Conservation (phyloP, 2,888 invertebrate species). For the Caenorhabditis wallacei region DNA sequence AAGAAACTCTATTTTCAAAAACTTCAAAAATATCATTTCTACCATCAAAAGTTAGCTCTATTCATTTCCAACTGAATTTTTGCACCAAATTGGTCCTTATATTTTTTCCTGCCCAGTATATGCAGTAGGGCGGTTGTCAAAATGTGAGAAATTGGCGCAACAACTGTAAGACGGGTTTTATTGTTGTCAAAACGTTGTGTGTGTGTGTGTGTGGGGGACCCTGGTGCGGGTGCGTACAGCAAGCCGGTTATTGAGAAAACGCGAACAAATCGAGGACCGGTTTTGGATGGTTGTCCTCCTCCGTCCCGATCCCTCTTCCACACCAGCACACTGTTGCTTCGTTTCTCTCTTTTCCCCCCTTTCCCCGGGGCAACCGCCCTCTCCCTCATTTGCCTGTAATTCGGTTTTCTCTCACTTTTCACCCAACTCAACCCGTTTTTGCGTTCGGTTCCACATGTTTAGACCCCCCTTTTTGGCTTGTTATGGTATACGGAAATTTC, state of each 20-base stretch:
- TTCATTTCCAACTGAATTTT: too few species aligned
- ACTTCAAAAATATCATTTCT: too few species aligned
- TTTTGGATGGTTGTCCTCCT: slow-evolving; percentile 40
- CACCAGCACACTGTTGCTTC: slow-evolving; percentile 26
- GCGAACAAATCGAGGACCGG: slow-evolving; percentile 67
- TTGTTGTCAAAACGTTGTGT: slow-evolving; percentile 57
- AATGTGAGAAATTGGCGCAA: slow-evolving; percentile 49
- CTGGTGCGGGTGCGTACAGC: slow-evolving; percentile 48
- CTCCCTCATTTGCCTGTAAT: slow-evolving; percentile 39
- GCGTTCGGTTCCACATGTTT: slow-evolving; percentile 35
- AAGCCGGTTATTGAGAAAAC: slow-evolving; percentile 70
- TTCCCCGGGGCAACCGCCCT: slow-evolving; percentile 1
- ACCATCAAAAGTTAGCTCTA: too few species aligned
- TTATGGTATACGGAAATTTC: slow-evolving; percentile 7
- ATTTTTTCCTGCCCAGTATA: background rate
- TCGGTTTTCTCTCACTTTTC: slow-evolving; percentile 11
- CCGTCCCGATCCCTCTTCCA: slow-evolving; percentile 38
- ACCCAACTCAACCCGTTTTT: slow-evolving; percentile 35
- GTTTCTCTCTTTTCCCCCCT: slow-evolving; percentile 12
- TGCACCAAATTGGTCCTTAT: background rate
- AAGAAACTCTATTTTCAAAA: too few species aligned
- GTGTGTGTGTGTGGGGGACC: slow-evolving; percentile 12
- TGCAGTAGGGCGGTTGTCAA: slow-evolving; percentile 24
- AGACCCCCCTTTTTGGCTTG: background rate
- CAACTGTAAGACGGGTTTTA: slow-evolving; percentile 66